Evolutionary conservation across 1,140 invertebrate genomes (phyloP), one percentile per base, ranked within the genome.

Genomic region (Anoplolepis gracilipes): DNA sequence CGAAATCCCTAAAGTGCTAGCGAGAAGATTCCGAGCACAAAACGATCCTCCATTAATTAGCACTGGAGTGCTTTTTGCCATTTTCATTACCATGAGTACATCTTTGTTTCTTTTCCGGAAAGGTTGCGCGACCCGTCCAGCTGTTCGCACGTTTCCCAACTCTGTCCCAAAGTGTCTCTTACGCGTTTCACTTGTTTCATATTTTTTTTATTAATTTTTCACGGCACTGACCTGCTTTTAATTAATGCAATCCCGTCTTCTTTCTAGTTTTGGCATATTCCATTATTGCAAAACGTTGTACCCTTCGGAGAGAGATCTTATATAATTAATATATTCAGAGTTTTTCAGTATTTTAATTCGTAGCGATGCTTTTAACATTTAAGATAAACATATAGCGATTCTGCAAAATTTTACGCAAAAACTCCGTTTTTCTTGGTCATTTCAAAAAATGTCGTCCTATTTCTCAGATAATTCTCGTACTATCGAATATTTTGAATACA

Each of bases 11-110:
- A 59, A 81, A 62, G 57, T 59, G 72, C 77, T n/a, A 81, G 53
- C 55, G 61, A 39, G 46, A 78, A 76, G 69, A 84, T 89, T 87
- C 39, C 85, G 49, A 30, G 73, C 79, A 89, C 78, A 84, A 85
- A 89, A 89, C 88, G 87, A 90, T 87, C 88, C 86, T 90, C 62
- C 75, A 87, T 90, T 90, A 90, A 90, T 90, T 90, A 89, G 85
- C 87, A 49, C 16, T 22, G 25, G 73, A 90, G 85, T 90, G 88
- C 85, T 90, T 90, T 90, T 85, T 89, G 88, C 85, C 85, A 87
- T 90, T 90, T 90, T 89, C 87, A 90, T 90, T 90, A 87, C 53
- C 78, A 64, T 59, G 73, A 76, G 55, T 72, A 87, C 61, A 73
- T 84, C 86, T 75, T 72, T 64, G 72, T 57, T 65, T 57, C 55